These are phyloP conservation scores for Potamilus streckersoni DNA, from an alignment of 1,140 invertebrate genomes.

Conservation along the genomic window DNA sequence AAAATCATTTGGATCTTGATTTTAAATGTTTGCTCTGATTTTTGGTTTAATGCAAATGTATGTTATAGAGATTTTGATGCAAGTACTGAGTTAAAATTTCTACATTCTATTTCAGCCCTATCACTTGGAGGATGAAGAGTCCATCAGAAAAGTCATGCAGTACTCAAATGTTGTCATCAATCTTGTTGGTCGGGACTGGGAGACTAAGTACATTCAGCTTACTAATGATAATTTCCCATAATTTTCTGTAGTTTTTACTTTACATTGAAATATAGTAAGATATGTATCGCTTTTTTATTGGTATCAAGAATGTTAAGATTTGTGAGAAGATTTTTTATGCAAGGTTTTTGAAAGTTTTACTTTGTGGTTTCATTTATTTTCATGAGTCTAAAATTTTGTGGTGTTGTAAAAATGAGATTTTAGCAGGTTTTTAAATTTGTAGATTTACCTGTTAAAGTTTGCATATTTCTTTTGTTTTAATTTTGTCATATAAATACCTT, in stretches of 20 bases:
- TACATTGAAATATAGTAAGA: background rate
- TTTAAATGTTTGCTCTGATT: too few species aligned
- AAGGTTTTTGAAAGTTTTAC: too few species aligned
- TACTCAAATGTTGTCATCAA: conserved; percentile 99
- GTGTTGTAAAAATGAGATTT: too few species aligned
- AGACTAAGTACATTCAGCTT: conserved; percentile 77
- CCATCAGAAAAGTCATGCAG: conserved; percentile 86
- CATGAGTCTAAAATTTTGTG: background rate
- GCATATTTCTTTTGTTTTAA: too few species aligned
- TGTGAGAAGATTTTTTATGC: background rate
- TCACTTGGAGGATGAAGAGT: conserved; percentile 88
- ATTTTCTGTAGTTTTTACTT: background rate
- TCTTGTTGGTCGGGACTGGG: conserved; percentile 89
- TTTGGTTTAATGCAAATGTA: too few species aligned
- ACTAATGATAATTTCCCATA: conserved; percentile 1
- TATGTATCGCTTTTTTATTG: background rate
- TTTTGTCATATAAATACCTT: too few species aligned
- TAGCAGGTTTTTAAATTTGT: too few species aligned
- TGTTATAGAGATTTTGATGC: too few species aligned
- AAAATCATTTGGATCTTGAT: too few species aligned
- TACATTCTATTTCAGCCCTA: conserved; percentile 77
- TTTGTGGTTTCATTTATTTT: conserved; percentile 2
- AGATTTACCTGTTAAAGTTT: too few species aligned
- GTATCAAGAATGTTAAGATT: background rate
- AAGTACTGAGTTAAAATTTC: too few species aligned